Evolutionary conservation across 2,797 vertebrate species (phyloP).

Genomic region (Sylvilagus floridanus): DNA sequence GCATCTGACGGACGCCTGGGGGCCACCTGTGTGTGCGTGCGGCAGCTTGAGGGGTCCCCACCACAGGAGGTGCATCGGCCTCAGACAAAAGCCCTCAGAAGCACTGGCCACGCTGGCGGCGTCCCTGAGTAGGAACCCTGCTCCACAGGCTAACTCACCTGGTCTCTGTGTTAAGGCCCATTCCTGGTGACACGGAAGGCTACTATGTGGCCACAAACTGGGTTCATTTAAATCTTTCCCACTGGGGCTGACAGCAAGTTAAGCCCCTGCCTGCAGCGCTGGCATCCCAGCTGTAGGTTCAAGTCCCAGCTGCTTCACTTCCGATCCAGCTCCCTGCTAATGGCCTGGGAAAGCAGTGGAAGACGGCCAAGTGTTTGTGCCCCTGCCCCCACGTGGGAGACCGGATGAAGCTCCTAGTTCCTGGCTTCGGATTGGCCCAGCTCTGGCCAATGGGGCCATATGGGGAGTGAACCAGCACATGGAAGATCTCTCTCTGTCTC

Average conservation of each 20-base stretch:
- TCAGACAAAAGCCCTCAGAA: not conserved
- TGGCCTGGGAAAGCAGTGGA: no score
- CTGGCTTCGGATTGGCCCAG: no score
- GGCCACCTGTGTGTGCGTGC: not conserved
- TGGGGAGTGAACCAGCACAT: no score
- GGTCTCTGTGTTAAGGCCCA: not conserved
- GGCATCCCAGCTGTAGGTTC: no score
- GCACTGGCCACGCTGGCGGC: not conserved
- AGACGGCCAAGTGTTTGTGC: no score
- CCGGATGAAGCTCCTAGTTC: no score
- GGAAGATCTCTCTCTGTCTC: no score
- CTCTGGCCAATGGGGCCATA: no score
- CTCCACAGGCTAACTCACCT: not conserved
- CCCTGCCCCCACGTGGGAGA: no score
- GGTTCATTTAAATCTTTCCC: not conserved
- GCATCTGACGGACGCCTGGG: rapidly evolving
- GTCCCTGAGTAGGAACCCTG: not conserved
- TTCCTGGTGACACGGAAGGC: not conserved
- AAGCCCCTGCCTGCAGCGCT: no score
- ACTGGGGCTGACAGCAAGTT: not conserved
- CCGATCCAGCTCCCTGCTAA: no score
- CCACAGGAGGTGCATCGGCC: not conserved
- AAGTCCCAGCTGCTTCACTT: no score
- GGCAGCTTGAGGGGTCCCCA: not conserved
- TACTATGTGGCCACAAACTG: not conserved